Percentiles rank a stretch among this genome's conserved stretches.
Evolutionary conservation across 2,888 invertebrate genomes (phyloP).

Genomic region (Drosophila histrio): DNA sequence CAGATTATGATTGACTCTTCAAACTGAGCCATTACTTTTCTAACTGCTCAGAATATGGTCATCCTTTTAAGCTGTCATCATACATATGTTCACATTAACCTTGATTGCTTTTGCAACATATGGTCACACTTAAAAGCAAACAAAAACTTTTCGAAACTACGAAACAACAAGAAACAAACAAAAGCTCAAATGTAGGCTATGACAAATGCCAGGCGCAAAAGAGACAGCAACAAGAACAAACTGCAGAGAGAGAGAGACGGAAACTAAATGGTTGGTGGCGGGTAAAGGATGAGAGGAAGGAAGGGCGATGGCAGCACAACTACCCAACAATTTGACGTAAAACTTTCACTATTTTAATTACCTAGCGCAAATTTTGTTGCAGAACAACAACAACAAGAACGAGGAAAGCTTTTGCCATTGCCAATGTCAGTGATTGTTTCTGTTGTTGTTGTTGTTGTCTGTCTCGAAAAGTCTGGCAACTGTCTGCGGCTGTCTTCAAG

Average conservation of each 20-base stretch:
- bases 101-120: neutral
- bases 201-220: constrained; percentile 32
- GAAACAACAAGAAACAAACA: constrained; percentile 5
- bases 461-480: constrained; percentile 68
- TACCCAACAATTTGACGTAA: constrained; percentile 38
- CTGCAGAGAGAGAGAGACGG: neutral
- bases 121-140: neutral
- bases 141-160: constrained; percentile 27
- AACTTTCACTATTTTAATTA: constrained; percentile 80
- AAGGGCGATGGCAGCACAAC: neutral
- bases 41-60: neutral
- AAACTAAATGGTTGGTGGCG: too few species aligned
- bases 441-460: constrained; percentile 37
- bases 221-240: neutral
- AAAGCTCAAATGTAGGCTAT: constrained; percentile 72
- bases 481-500: constrained; percentile 68
- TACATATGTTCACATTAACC: neutral
- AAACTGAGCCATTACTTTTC: too few species aligned
- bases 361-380: constrained; percentile 52
- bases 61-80: neutral
- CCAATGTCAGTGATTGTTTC: constrained; percentile 35
- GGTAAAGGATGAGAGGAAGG: neutral
- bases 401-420: constrained; percentile 32
- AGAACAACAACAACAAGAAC: constrained; percentile 19
- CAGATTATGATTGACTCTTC: neutral